Conservation (phyloP, 2,113 vertebrate species). For the Sminthopsis crassicaudata region DNA sequence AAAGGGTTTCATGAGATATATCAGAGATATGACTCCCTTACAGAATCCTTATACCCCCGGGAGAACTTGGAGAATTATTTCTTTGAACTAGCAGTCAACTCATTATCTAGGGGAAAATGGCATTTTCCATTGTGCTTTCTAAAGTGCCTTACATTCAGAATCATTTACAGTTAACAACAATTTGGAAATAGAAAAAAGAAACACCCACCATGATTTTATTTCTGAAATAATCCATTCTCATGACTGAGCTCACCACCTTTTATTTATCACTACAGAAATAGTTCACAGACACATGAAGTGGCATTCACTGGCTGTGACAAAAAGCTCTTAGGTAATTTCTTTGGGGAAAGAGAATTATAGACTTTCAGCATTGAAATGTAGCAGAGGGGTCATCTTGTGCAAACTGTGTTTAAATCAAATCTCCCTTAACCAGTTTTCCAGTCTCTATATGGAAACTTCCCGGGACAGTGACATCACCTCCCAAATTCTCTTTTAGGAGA, state of each 20-base stretch:
- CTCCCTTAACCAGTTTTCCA: background rate
- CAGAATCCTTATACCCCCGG: background rate
- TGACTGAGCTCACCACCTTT: slow-evolving; percentile 23
- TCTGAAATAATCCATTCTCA: slow-evolving; percentile 36
- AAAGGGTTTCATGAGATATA: background rate
- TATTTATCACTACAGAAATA: slow-evolving; percentile 50
- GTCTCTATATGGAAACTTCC: background rate
- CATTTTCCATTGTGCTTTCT: slow-evolving; percentile 8
- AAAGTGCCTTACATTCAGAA: background rate
- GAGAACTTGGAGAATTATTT: background rate
- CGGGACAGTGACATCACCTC: background rate
- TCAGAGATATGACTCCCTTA: background rate
- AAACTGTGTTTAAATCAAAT: background rate
- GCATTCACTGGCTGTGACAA: background rate
- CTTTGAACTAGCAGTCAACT: slow-evolving; percentile 37
- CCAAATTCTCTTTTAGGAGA: background rate
- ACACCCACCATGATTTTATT: slow-evolving; percentile 12
- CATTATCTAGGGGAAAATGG: slow-evolving; percentile 1
- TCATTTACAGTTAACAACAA: slow-evolving; percentile 21
- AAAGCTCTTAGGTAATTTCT: background rate
- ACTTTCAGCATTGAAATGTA: background rate
- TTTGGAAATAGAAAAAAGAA: slow-evolving; percentile 17
- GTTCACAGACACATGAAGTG: background rate
- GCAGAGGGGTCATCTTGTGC: background rate
- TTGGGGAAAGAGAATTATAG: background rate